Evolutionary conservation across 2,113 vertebrate genomes (phyloP).

Genomic region (Cebidichthys violaceus): DNA sequence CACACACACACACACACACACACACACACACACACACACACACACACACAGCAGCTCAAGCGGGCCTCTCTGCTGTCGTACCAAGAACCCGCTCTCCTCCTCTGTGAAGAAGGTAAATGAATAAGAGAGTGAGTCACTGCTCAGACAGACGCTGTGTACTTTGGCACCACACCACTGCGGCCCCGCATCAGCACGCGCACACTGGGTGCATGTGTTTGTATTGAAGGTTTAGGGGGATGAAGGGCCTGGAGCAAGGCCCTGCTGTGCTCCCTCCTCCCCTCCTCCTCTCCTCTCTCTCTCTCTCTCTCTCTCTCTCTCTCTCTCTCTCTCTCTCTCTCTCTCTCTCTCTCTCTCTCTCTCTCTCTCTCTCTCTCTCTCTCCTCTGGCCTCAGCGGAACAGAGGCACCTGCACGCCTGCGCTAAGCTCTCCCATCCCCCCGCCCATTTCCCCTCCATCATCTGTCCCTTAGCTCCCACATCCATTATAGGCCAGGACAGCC

Average conservation of each 20-base stretch:
- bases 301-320: too few species aligned
- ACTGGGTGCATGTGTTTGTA: constrained; percentile 40
- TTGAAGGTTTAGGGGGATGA: constrained; percentile 46
- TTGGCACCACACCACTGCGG: constrained; percentile 54
- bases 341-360: constrained; percentile 5
- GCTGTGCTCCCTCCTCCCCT: constrained; percentile 5
- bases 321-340: constrained; percentile 1
- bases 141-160: constrained; percentile 44
- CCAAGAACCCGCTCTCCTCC: not conserved
- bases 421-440: constrained; percentile 61
- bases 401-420: constrained; percentile 81
- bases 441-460: constrained; percentile 70
- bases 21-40: too few species aligned
- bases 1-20: too few species aligned
- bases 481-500: constrained; percentile 72
- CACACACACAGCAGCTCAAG: not conserved
- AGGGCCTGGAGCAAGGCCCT: constrained; percentile 37
- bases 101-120: constrained; percentile 27
- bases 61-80: not conserved
- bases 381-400: constrained; percentile 54
- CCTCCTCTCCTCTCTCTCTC: constrained; percentile 20
- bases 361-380: not conserved
- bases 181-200: constrained; percentile 35
- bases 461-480: constrained; percentile 77
- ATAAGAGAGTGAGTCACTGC: constrained; percentile 27